Base-by-base conservation (phyloP, 2,113 vertebrate genomes). In the Epinephelus fuscoguttatus region DNA sequence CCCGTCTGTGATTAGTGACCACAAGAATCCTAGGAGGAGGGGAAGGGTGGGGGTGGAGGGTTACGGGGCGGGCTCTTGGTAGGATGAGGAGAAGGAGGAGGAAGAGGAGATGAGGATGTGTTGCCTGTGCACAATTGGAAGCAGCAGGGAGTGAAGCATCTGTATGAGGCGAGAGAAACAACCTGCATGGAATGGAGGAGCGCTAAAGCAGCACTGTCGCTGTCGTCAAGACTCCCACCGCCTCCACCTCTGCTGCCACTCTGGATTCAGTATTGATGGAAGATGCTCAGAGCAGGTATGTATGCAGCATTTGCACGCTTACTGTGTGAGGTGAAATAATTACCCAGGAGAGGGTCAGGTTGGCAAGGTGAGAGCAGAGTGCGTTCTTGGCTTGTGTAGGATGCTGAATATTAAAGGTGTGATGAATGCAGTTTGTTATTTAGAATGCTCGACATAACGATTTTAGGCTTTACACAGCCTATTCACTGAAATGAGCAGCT, bases 161-260 rank as follows among this genome's bases (percentile, higher is more conserved):
- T 84, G 84, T 84, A 50, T 81, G 82, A 90, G 82, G 85, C 52
- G 30, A 81, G 66, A 88, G 76, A 83, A 68, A 70, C 76, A 70
- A 73, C 64, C 91, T 93, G 86, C 85, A 53, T 85, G 82, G 85
- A 91, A 92, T 90, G 83, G 88, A 93, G 85, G 90, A 90, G 73
- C 21, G 55, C 27, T 89, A 70, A 59, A 92, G 76, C 76, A 66
- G 77, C 75, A 53, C 70, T 66, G 73, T 49, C 17, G 72, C 70
- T 77, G 80, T 85, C 66, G 78, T 86, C 77, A 77, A 62, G 79
- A 70, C 63, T 49, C 27, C 59, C 73, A 53, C 25, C 25, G 42
- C 82, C 64, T 78, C 49, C 72, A 77, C 59, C 52, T 18, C 70
- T 23, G 27, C 62, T 27, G 23, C 42, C 50, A 12, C 68, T 60